Conservation (phyloP, 1,140 invertebrate genomes). For the Drosophila orena region DNA sequence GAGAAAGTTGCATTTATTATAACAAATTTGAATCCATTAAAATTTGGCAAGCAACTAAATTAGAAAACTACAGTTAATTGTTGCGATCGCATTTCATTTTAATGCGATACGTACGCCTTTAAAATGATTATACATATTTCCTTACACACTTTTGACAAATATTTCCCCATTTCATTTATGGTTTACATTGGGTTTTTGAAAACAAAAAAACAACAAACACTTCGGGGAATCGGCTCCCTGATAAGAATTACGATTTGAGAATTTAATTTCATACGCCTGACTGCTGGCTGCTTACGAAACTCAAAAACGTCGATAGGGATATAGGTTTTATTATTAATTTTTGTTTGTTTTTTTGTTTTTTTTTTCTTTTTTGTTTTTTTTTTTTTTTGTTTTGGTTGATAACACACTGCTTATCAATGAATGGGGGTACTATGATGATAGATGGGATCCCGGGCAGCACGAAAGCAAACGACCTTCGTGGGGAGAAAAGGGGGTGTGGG, state of each 20-base stretch:
- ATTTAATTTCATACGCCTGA: conserved; percentile 8
- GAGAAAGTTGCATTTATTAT: conserved; percentile 5
- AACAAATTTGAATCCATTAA: conserved; percentile 7
- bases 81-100: background rate
- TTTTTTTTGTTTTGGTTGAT: conserved; percentile 17
- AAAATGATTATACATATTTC: background rate
- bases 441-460: conserved; percentile 3
- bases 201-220: conserved; percentile 6
- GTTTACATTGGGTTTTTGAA: conserved; percentile 10
- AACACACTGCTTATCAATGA: conserved; percentile 1
- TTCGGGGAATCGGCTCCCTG: conserved; percentile 2
- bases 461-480: conserved; percentile 17
- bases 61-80: background rate
- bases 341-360: conserved; percentile 6
- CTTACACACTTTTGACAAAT: background rate
- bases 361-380: conserved; percentile 4
- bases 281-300: conserved; percentile 34
- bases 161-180: conserved; percentile 1
- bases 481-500: background rate
- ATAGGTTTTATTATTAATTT: conserved; percentile 34
- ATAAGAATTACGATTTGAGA: conserved; percentile 21
- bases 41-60: background rate
- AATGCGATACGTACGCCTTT: background rate
- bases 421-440: conserved; percentile 14
- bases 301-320: conserved; percentile 24